Conservation (phyloP, 2,113 vertebrate genomes). For the Eurypyga helias region DNA sequence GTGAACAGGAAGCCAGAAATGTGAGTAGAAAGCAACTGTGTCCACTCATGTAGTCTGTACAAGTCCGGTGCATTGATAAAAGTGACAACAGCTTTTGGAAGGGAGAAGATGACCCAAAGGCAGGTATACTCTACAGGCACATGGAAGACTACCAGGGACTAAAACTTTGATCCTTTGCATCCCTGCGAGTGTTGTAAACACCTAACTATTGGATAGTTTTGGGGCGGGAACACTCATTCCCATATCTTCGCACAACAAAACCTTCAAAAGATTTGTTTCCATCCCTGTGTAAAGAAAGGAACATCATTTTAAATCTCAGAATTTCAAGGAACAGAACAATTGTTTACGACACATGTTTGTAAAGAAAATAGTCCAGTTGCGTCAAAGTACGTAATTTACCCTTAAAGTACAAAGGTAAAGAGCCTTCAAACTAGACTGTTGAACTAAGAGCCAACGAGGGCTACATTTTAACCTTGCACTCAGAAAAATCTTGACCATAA, state of each 20-base stretch:
- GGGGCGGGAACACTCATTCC: conserved; percentile 39
- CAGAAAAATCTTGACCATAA: neutral
- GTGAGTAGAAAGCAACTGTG: neutral
- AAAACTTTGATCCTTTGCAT: conserved; percentile 10
- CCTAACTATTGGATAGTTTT: conserved; percentile 13
- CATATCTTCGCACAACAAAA: neutral
- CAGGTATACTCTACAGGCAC: neutral
- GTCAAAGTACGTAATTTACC: conserved; percentile 46
- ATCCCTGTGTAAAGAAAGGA: conserved; percentile 26
- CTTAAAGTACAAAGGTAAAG: conserved; percentile 63
- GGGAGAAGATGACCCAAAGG: neutral
- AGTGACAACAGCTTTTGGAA: neutral
- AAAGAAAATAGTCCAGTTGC: conserved; percentile 65
- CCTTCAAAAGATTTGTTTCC: conserved; percentile 28
- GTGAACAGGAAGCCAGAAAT: neutral
- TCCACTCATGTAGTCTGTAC: neutral
- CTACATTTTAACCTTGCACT: conserved; percentile 54
- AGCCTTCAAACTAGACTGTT: neutral
- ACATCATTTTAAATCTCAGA: conserved; percentile 26
- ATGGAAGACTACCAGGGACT: neutral
- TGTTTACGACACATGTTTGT: conserved; percentile 65
- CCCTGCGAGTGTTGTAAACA: neutral
- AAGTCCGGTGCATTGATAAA: neutral
- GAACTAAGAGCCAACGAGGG: conserved; percentile 22
- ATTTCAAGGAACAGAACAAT: conserved; percentile 58